These are phyloP conservation scores for Megaceryle alcyon DNA, from an alignment of 2,797 vertebrate species.

Conservation along the genomic window DNA sequence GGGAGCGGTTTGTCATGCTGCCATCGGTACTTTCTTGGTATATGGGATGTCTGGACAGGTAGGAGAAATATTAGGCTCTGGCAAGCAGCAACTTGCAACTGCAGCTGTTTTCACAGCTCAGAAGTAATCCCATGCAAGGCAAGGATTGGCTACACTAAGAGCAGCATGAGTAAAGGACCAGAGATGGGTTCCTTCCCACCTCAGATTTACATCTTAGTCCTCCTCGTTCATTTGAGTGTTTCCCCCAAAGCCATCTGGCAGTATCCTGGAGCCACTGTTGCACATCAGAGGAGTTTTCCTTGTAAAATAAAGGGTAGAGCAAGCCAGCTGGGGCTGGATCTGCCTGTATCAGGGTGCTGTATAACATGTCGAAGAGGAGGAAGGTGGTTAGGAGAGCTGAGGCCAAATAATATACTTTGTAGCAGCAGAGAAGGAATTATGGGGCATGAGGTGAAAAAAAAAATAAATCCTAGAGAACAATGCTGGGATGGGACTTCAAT, in stretches of 20 bases:
- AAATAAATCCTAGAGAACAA: not conserved
- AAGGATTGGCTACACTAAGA: constrained; percentile 1
- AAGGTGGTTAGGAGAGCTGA: not conserved
- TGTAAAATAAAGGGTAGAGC: not conserved
- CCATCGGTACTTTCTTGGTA: constrained; percentile 65
- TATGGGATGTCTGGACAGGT: constrained; percentile 69
- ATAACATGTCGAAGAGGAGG: not conserved
- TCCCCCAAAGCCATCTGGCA: not conserved
- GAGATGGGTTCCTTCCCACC: not conserved
- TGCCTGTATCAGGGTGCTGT: not conserved
- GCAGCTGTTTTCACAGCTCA: constrained; percentile 62
- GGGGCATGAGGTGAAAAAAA: not conserved
- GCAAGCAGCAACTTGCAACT: constrained; percentile 70
- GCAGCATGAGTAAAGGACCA: not conserved
- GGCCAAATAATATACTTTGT: not conserved
- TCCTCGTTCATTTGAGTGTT: not conserved
- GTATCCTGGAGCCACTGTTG: not conserved
- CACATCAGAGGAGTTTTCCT: not conserved
- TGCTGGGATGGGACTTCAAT: not conserved
- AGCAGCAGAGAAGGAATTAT: not conserved
- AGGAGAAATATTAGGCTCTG: constrained; percentile 65
- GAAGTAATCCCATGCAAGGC: not conserved
- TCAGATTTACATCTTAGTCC: not conserved
- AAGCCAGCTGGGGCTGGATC: not conserved
- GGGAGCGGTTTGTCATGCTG: constrained; percentile 44